A percentile compares a stretch with the other conserved stretches of the same genome.
phyloP scores from a whole-genome alignment of 1,140 invertebrate species.

The Hylyphantes graminicola region DNA sequence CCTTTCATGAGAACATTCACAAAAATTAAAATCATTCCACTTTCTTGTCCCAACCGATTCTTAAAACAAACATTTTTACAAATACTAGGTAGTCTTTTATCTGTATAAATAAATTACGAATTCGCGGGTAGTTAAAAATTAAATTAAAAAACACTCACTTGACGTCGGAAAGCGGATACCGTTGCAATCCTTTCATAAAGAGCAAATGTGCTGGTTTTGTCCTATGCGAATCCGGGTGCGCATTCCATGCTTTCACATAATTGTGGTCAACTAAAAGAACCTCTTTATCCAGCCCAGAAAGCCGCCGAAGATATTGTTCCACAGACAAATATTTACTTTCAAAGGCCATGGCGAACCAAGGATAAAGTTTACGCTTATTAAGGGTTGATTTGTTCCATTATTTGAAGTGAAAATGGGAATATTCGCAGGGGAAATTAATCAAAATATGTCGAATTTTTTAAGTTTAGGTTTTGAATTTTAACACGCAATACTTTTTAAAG shows the following conservation, averaged over 20 bases:
- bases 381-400: no score
- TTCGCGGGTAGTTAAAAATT: background rate
- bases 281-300: conserved; percentile 63
- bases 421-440: no score
- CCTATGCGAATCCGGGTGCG: conserved; percentile 75
- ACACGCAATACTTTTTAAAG: no score
- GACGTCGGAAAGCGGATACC: conserved; percentile 33
- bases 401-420: no score
- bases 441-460: no score
- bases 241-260: conserved; percentile 79
- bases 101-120: background rate
- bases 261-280: conserved; percentile 73
- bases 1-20: no score
- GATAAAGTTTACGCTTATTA: no score
- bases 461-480: no score
- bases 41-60: background rate
- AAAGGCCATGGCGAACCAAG: conserved; percentile 6
- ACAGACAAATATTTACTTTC: conserved; percentile 33
- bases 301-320: conserved; percentile 59
- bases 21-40: background rate
- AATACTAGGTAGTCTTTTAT: background rate
- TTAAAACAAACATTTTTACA: background rate
- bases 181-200: conserved; percentile 68
- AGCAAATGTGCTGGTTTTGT: conserved; percentile 72
- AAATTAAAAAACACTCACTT: conserved; percentile 46